Percentiles rank a stretch among this genome's conserved stretches.
Evolutionary conservation across 1,140 invertebrate genomes (phyloP).

Genomic region (Ceratoteleas bidentatus): DNA sequence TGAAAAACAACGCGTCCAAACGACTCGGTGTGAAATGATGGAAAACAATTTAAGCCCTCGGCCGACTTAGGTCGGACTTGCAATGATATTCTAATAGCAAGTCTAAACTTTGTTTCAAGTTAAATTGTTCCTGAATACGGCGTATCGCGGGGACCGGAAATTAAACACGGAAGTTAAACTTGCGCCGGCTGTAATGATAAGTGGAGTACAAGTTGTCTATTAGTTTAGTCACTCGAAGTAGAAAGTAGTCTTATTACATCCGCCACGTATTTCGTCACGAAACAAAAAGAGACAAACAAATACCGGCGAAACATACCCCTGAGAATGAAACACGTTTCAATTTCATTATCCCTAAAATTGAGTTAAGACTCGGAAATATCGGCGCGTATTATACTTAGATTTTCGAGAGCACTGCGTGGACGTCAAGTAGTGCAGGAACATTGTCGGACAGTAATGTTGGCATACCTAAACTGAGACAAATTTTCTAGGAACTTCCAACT

Average conservation of each 20-base stretch:
- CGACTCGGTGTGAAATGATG: slow-evolving; percentile 24
- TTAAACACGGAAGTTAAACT: slow-evolving; percentile 64
- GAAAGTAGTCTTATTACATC: slow-evolving; percentile 66
- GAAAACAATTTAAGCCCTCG: slow-evolving; percentile 47
- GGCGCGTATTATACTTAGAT: slow-evolving; percentile 56
- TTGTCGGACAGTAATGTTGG: too few species aligned
- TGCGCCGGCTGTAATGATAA: slow-evolving; percentile 61
- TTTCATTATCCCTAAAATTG: slow-evolving; percentile 59
- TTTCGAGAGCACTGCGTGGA: slow-evolving; percentile 52
- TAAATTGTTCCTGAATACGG: slow-evolving; percentile 62
- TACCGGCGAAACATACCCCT: slow-evolving; percentile 58
- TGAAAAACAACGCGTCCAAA: slow-evolving; percentile 2
- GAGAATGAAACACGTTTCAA: slow-evolving; percentile 64
- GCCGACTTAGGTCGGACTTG: slow-evolving; percentile 47
- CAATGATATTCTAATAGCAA: slow-evolving; percentile 63
- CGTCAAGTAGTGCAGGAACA: too few species aligned
- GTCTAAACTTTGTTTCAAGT: slow-evolving; percentile 63
- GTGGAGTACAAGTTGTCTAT: slow-evolving; percentile 66
- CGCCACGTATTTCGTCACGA: slow-evolving; percentile 62
- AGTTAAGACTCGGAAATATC: slow-evolving; percentile 62
- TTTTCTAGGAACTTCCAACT: too few species aligned
- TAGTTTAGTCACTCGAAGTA: slow-evolving; percentile 66
- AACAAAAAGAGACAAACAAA: slow-evolving; percentile 66
- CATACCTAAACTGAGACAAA: too few species aligned
- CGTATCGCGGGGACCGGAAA: slow-evolving; percentile 59